Evolutionary conservation across 1,140 invertebrate genomes (phyloP), one percentile per base, ranked within the genome.

Genomic region (Colletes gigas): DNA sequence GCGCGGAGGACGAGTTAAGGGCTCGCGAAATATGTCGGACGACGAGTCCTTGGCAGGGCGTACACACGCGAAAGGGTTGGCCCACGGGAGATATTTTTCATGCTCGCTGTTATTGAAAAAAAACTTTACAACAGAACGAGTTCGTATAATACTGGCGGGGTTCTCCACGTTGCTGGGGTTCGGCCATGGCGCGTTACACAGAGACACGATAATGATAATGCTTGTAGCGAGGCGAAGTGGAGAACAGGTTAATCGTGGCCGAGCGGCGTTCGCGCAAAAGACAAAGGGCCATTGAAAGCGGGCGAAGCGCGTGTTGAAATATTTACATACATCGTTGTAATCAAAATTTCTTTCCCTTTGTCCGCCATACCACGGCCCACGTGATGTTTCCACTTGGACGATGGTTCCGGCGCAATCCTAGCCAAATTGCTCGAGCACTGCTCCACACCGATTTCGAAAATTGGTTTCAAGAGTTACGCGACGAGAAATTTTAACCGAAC

Each of bases 181-280:
- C 2, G 17, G 7, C 4, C n/a, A 67, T 19, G 19, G 66, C n/a
- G 21, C 55, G 44, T 60, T 41, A 44, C 66, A 60, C 55, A n/a
- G 10, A 17, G 12, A 41, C 67, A 60, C 19, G 67, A 69, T 78
- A 78, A 78, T 70, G 44, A 70, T 70, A 70, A 78, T 62, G 14
- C 30, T 12, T 52, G 30, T n/a, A 41, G 54, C 66, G 30, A 9
- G 44, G 65, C 65, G n/a, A 78, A 78, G 67, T 78, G 67, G 75
- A 30, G 30, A 70, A 59, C 57, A 70, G 75, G 67, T 78, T 78
- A 78, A 78, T 70, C 67, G 30, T 19, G 21, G 7, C 47, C 55
- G 66, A 69, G 19, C 17, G n/a, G 39, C 52, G n/a, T 70, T 50
- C n/a, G 44, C 50, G 47, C 67, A 9, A 30, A 70, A 12, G 8